Evolutionary conservation across 2,113 vertebrate species (phyloP).

Genomic region (Beaufortia kweichowensis): DNA sequence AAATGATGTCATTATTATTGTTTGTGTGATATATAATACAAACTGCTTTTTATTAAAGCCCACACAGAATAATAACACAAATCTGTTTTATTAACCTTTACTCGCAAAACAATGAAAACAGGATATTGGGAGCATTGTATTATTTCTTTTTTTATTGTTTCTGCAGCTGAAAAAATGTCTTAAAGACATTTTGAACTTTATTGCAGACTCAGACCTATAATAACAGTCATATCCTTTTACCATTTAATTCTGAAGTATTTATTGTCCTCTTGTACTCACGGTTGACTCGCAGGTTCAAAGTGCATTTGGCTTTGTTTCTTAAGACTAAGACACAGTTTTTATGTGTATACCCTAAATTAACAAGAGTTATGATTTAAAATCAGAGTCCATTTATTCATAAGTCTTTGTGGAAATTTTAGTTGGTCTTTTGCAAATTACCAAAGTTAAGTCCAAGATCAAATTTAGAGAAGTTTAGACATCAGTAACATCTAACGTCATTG

Average conservation of each 20-base stretch:
- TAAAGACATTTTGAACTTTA: conserved; percentile 54
- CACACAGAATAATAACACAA: neutral
- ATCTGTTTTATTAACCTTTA: neutral
- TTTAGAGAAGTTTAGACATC: neutral
- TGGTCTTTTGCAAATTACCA: too few species aligned
- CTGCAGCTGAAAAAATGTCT: conserved; percentile 67
- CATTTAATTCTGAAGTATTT: conserved; percentile 54
- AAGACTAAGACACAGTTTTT: conserved; percentile 6
- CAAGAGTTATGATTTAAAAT: conserved; percentile 16
- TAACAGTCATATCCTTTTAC: conserved; percentile 60
- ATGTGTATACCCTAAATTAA: conserved; percentile 14
- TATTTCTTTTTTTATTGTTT: conserved; percentile 25
- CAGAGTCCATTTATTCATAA: too few species aligned
- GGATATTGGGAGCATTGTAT: conserved; percentile 21
- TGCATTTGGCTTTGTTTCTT: conserved; percentile 51
- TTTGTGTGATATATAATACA: neutral
- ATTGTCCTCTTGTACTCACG: conserved; percentile 57
- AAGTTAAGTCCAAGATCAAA: too few species aligned
- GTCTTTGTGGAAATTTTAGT: too few species aligned
- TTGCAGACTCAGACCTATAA: conserved; percentile 57
- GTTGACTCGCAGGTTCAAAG: conserved; percentile 53
- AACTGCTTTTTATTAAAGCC: neutral
- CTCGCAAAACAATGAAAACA: neutral
- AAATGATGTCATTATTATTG: neutral
- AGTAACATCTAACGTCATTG: neutral